Evolutionary conservation across 2,888 invertebrate genomes (phyloP).

Genomic region (Sphecodes monilicornis): DNA sequence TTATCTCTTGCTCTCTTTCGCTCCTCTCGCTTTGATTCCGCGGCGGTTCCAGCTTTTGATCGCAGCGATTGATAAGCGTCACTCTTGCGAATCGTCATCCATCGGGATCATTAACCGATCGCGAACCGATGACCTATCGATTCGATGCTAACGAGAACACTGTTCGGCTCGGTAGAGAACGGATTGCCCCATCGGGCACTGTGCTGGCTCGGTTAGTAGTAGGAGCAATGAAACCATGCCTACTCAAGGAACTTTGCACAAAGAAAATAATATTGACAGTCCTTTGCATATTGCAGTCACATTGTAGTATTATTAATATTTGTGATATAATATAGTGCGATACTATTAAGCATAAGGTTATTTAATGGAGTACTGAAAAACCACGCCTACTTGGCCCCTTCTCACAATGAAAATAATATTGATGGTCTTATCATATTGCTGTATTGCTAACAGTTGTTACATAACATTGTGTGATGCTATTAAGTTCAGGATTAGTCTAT

Average conservation of each 20-base stretch:
- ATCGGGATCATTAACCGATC: conserved; percentile 45
- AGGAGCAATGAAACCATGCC: background rate
- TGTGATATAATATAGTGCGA: background rate
- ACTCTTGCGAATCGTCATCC: conserved; percentile 9
- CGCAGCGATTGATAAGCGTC: conserved; percentile 50
- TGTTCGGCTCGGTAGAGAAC: background rate
- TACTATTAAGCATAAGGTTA: background rate
- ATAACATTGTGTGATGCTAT: too few species aligned
- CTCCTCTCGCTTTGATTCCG: background rate
- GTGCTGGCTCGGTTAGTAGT: background rate
- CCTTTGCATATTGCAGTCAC: background rate
- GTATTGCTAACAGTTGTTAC: too few species aligned
- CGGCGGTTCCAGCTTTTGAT: conserved; percentile 18
- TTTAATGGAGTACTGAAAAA: background rate
- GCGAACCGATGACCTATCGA: background rate
- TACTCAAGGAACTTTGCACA: background rate
- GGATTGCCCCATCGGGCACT: background rate
- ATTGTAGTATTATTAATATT: background rate
- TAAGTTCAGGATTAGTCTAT: too few species aligned
- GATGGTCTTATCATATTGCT: too few species aligned
- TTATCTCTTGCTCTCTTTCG: background rate
- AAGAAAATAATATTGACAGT: background rate
- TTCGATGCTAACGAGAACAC: conserved; percentile 7
- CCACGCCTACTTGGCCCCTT: too few species aligned
- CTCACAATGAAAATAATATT: too few species aligned